A percentile compares a stretch with the other conserved stretches of the same genome.
Conservation (phyloP, 1,140 invertebrate genomes). For the Trichonephila inaurata region DNA sequence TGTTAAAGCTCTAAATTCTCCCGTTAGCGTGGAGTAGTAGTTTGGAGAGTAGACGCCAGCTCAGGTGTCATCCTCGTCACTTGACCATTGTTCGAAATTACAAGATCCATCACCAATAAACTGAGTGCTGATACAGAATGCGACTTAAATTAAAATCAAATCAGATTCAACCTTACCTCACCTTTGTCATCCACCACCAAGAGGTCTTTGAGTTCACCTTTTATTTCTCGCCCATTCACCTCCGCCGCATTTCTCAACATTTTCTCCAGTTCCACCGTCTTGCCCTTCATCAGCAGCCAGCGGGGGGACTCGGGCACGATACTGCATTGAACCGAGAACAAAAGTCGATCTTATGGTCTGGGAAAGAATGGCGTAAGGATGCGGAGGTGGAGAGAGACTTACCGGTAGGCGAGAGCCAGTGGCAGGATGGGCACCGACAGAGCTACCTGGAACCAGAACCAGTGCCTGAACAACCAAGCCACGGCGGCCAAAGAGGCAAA, state of each 20-base stretch:
- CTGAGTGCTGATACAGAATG: too few species aligned
- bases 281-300: slow-evolving; percentile 89
- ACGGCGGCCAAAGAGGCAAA: slow-evolving; percentile 87
- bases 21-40: too few species aligned
- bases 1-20: too few species aligned
- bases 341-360: background rate
- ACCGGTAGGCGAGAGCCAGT: slow-evolving; percentile 33
- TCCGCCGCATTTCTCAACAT: slow-evolving; percentile 13
- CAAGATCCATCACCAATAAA: too few species aligned
- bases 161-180: background rate
- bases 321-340: slow-evolving; percentile 79
- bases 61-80: too few species aligned
- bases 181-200: background rate
- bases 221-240: slow-evolving; percentile 41
- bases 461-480: slow-evolving; percentile 88
- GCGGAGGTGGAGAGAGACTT: background rate
- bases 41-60: too few species aligned
- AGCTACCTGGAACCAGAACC: slow-evolving; percentile 87
- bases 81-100: too few species aligned
- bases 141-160: background rate
- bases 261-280: slow-evolving; percentile 85
- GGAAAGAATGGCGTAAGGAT: background rate
- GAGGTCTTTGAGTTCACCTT: background rate
- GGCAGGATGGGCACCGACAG: slow-evolving; percentile 82
- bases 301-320: slow-evolving; percentile 91